Base-by-base conservation (phyloP, 2,888 invertebrate species). In the Anaspis maculata region DNA sequence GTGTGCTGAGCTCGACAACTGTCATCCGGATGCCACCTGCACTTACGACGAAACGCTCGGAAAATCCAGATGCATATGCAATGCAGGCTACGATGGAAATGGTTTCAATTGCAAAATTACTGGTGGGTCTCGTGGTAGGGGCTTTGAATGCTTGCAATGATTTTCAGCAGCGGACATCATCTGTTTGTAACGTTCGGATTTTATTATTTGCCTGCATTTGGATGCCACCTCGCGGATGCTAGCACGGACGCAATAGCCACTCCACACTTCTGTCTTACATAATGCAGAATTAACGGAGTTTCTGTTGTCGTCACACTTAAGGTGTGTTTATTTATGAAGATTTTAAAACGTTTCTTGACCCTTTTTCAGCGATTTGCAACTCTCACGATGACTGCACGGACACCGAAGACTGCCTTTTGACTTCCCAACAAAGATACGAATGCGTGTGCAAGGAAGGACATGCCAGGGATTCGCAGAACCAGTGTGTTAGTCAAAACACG, bases 371-470 rank as follows among this genome's bases (percentile, higher is more conserved):
- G 25, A 75, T 75, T 44, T 87, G 86, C 59, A 70, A 61, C 3
- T 70, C 72, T 15, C 69, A 77, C 46, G 65, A 70, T 0, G 79
- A 84, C 41, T 88, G 87, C 54, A 74, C 77, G 36, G 70, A 69
- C 34, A 76, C 81, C 47, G 82, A 85, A 15, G 77, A 77, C 46
- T 92, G 91, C 55, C 67, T 74, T n/a, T 76, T 73, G 29, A 77
- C 77, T 21, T 62, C 71, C 2, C 56, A 67, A 28, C 65, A 69
- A 25, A 70, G 73, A 13, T 79, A 79, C 57, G 79, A 81, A 46
- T 92, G 92, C 55, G 76, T 78, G 39, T 94, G 94, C 57, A 69
- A 76, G 33, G 74, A 77, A 26, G 90, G 88, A 3, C 87, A 73
- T 61, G 69, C 73, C 13, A 74, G 79, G 43, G 81, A 82, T 45